These are phyloP conservation scores for Cryptotis parvus DNA, from an alignment of 2,113 vertebrate genomes.

Conservation along the genomic window DNA sequence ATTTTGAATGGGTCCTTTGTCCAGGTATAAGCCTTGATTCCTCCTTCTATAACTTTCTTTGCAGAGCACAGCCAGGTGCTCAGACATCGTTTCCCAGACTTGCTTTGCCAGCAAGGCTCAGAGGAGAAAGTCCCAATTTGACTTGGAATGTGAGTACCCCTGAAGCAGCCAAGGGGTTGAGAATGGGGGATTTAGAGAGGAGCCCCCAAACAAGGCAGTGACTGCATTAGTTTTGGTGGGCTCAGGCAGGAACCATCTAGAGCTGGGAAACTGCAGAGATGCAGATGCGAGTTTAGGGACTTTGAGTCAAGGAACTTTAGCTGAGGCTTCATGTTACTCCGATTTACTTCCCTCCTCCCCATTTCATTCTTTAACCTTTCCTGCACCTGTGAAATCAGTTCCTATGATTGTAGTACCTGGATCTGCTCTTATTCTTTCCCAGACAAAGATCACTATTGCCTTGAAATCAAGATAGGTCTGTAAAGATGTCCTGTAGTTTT, in stretches of 20 bases:
- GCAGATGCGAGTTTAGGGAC: background rate
- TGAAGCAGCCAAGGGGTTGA: no score
- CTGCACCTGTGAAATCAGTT: background rate
- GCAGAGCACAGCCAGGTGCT: background rate
- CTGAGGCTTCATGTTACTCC: background rate
- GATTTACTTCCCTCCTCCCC: background rate
- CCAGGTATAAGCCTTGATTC: background rate
- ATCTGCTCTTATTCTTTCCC: background rate
- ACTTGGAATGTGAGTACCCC: background rate
- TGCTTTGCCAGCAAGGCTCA: background rate
- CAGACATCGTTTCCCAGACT: slow-evolving; percentile 29
- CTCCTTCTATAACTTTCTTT: background rate
- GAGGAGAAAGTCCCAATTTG: background rate
- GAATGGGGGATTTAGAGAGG: background rate
- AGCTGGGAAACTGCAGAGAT: background rate
- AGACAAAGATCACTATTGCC: background rate
- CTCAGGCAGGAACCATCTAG: background rate
- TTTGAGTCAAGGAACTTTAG: background rate
- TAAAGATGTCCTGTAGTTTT: background rate
- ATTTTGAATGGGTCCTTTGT: background rate
- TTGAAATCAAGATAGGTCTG: background rate
- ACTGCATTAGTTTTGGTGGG: background rate
- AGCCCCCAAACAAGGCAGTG: background rate
- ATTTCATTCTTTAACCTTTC: background rate
- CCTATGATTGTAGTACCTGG: background rate